Percentiles rank a stretch among this genome's conserved stretches.
phyloP scores from a whole-genome alignment of 37 sponge, comb jelly and placozoan genomes.

The Ephydatia muelleri region DNA sequence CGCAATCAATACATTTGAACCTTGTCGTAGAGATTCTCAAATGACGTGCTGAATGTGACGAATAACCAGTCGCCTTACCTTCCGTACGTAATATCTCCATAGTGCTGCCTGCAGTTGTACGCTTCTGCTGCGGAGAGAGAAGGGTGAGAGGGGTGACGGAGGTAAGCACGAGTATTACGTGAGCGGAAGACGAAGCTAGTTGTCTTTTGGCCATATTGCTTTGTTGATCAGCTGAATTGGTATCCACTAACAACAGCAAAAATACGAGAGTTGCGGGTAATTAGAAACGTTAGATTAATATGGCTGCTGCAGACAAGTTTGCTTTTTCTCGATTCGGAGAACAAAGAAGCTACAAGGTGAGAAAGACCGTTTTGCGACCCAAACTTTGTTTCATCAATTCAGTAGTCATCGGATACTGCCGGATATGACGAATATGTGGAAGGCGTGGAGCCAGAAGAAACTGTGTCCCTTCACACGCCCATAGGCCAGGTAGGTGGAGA shows the following conservation, averaged over 20 bases:
- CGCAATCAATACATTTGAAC: not conserved
- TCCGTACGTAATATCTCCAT: not conserved
- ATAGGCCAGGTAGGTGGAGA: slow-evolving; percentile 52
- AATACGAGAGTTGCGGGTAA: not conserved
- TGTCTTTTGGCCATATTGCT: not conserved
- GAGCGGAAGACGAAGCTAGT: not conserved
- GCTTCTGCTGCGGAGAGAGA: not conserved
- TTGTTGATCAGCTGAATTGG: not conserved
- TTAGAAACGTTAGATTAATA: not conserved
- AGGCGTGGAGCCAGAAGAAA: slow-evolving; percentile 70
- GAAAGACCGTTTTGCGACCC: not conserved
- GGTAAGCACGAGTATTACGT: not conserved
- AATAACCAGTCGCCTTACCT: not conserved
- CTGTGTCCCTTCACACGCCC: slow-evolving; percentile 56
- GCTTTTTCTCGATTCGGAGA: slow-evolving; percentile 53
- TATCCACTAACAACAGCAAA: not conserved
- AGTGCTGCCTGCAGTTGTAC: not conserved
- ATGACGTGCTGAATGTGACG: no score
- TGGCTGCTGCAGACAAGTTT: slow-evolving; percentile 17
- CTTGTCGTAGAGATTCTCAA: not conserved
- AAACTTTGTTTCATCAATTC: not conserved
- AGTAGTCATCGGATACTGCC: slow-evolving; percentile 48
- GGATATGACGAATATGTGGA: slow-evolving; percentile 78
- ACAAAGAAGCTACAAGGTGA: slow-evolving; percentile 53
- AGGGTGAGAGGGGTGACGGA: not conserved